A percentile compares a stretch with the other conserved stretches of the same genome.
Evolutionary conservation across 1,140 invertebrate genomes (phyloP).

Genomic region (Saxidomus purpurata): DNA sequence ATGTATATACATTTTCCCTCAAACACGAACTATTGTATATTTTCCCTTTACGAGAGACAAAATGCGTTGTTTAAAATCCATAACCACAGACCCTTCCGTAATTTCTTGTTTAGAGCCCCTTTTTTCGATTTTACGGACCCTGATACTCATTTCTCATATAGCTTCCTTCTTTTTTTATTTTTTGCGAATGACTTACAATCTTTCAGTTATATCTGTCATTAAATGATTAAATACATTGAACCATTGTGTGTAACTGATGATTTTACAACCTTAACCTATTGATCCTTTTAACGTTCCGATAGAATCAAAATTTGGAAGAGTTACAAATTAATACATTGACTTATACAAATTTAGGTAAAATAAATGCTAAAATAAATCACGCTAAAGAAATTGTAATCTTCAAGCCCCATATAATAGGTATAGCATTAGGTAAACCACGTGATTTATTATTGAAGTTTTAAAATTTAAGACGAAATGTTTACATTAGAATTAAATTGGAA

Average conservation of each 20-base stretch:
- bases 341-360: neutral
- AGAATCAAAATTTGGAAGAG: conserved; percentile 5
- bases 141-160: too few species aligned
- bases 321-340: conserved; percentile 1
- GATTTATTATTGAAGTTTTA: conserved; percentile 19
- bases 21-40: too few species aligned
- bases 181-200: too few species aligned
- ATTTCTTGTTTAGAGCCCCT: too few species aligned
- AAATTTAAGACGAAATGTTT: neutral
- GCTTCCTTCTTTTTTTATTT: too few species aligned
- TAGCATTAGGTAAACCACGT: neutral
- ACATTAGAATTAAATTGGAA: neutral
- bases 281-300: neutral
- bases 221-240: too few species aligned
- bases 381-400: neutral
- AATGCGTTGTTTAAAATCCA: too few species aligned
- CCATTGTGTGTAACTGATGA: neutral
- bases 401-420: neutral
- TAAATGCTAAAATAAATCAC: neutral
- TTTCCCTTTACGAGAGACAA: too few species aligned
- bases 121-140: too few species aligned
- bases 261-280: conserved; percentile 23
- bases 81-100: too few species aligned
- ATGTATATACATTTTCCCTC: too few species aligned
- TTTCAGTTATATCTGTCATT: too few species aligned